Evolutionary conservation across 35 echinoderm and acorn worm genomes (phyloP), one percentile per base, ranked within the genome.

Genomic region (Heliocidaris erythrogramma): DNA sequence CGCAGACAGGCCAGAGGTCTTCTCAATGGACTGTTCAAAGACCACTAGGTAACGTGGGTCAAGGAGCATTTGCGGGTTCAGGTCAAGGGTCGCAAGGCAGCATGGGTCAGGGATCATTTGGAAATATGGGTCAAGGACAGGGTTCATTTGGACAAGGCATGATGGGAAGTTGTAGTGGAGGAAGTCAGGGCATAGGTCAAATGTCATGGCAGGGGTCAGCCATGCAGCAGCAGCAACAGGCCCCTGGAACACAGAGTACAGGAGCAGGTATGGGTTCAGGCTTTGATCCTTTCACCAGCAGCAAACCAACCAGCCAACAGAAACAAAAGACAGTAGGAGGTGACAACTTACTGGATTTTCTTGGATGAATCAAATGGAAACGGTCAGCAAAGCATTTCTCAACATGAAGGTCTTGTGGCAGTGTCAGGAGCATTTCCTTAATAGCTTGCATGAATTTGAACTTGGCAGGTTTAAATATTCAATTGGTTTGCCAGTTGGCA

Each of bases 331-430:
- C 30, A 14, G 35, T 65, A 35, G 24, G 52, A 49, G 85, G 50
- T 31, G 94, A 96, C 59, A 95, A 89, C 88, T 24, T 96, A 30
- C 88, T 96, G 12, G 96, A 96, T 53, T 96, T 96, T 52, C 78
- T 96, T 47, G 94, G 94, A 27, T 96, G 21, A 93, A 71, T 52
- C n/a, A 13, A 18, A 21, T 7, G 8, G 35, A 27, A 61, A 18
- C 0, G 2, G 12, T 52, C 61, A n/a, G 6, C 16, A 17, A 6
- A 71, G 7, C 27, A 71, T 71, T 71, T n/a, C 16, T 0, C 1
- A 42, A 42, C 35, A 42, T 1, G 35, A 1, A 1, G 35, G 3
- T 42, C 35, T 42, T n/a, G 0, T 3, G 14, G 61, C 18, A 71
- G 5, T 2, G 6, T 71, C 24, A 56, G 61, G 24, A 71, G 24